Percentiles rank a stretch among this genome's conserved stretches.
Evolutionary conservation across 2,888 invertebrate species (phyloP).

Genomic region (Ethmia dodecea): DNA sequence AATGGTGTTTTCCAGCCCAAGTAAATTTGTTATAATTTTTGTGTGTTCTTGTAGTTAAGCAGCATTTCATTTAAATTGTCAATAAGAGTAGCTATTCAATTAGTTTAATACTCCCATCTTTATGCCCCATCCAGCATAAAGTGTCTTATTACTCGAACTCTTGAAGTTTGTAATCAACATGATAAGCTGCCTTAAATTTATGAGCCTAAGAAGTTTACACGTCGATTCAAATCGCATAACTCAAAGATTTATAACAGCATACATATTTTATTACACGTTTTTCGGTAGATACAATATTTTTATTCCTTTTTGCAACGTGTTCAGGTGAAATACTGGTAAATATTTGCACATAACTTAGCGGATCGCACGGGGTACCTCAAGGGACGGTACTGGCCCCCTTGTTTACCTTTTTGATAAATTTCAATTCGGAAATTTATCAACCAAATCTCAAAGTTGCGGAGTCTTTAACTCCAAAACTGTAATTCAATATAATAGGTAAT

Average conservation of each 20-base stretch:
- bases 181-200: constrained; percentile 22
- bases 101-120: too few relatives aligned
- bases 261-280: constrained; percentile 7
- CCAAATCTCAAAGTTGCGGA: constrained; percentile 10
- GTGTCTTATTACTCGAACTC: too few relatives aligned
- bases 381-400: constrained; percentile 8
- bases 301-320: too few relatives aligned
- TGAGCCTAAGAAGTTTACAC: constrained; percentile 11
- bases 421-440: constrained; percentile 13
- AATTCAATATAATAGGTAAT: constrained; percentile 26
- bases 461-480: constrained; percentile 18
- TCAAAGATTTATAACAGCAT: constrained; percentile 9
- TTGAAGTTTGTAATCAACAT: constrained; percentile 20
- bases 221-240: constrained; percentile 10
- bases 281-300: background rate
- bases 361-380: constrained; percentile 2
- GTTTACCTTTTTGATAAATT: constrained; percentile 14
- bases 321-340: too few relatives aligned
- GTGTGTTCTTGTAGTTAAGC: too few relatives aligned
- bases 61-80: too few relatives aligned
- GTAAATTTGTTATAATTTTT: too few relatives aligned
- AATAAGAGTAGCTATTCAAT: too few relatives aligned
- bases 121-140: too few relatives aligned
- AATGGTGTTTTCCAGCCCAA: too few relatives aligned
- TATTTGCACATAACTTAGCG: background rate